Evolutionary conservation across 2,113 vertebrate genomes (phyloP).

Genomic region (Raja brachyura): DNA sequence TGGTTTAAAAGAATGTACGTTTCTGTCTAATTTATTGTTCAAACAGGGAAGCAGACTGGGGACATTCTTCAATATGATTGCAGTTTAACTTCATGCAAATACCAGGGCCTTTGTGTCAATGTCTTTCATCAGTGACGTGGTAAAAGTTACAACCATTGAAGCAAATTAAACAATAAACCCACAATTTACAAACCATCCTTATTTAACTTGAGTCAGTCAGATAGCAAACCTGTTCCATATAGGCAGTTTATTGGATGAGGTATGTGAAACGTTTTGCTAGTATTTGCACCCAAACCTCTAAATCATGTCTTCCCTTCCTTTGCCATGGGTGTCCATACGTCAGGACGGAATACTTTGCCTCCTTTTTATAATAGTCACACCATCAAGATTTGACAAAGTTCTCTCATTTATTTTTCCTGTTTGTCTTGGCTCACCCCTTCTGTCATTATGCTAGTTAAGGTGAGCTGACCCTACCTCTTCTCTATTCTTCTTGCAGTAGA

Average conservation of each 20-base stretch:
- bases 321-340: background rate
- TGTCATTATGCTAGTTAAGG: background rate
- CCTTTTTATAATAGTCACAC: background rate
- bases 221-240: background rate
- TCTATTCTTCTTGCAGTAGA: background rate
- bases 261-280: background rate
- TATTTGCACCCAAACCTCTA: background rate
- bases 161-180: background rate
- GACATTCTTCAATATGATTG: background rate
- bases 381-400: background rate
- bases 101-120: background rate
- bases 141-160: background rate
- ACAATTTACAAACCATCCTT: background rate
- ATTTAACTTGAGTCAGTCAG: background rate
- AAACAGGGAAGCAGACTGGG: background rate
- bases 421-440: background rate
- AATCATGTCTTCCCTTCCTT: background rate
- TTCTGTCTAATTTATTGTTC: background rate
- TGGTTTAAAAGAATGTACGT: conserved; percentile 2
- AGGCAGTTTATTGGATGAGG: background rate
- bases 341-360: background rate
- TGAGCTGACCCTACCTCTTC: background rate
- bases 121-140: background rate
- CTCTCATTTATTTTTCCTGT: background rate
- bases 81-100: background rate